A percentile compares a stretch with the other conserved stretches of the same genome.
phyloP scores from a whole-genome alignment of 2,113 vertebrate genomes.

The Phylloscopus trochilus region DNA sequence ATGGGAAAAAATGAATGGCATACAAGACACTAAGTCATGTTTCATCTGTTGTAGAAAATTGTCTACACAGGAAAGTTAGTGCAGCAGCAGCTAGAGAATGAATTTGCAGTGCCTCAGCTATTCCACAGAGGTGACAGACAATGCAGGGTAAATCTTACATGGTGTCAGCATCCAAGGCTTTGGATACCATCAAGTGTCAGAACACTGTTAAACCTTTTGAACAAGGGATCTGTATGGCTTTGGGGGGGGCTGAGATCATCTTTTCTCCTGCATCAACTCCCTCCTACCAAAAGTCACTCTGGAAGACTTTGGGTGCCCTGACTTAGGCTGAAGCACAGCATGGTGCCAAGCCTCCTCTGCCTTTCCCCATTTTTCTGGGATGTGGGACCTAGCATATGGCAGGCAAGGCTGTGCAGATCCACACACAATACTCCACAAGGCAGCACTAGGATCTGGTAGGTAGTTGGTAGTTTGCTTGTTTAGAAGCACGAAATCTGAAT shows the following conservation, averaged over 20 bases:
- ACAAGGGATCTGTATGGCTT: neutral
- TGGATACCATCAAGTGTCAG: neutral
- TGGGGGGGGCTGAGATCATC: neutral
- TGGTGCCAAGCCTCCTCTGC: neutral
- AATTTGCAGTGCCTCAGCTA: neutral
- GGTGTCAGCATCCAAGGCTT: neutral
- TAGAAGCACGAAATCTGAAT: neutral
- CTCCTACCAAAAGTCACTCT: neutral
- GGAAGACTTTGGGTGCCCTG: neutral
- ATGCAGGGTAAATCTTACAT: neutral
- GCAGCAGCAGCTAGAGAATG: neutral
- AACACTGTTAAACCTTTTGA: neutral
- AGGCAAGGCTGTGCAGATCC: neutral
- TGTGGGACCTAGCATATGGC: neutral
- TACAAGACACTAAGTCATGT: neutral
- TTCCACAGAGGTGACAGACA: neutral
- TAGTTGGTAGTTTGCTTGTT: neutral
- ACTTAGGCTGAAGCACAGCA: neutral
- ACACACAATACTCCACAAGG: neutral
- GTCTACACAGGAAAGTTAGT: neutral
- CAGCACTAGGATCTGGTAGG: neutral
- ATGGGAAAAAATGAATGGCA: neutral
- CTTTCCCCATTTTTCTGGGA: neutral
- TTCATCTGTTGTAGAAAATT: neutral
- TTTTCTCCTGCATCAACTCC: neutral